Evolutionary conservation across 2,888 invertebrate species (phyloP), one percentile per base, ranked within the genome.

Genomic region (Eucriotettix oculatus): DNA sequence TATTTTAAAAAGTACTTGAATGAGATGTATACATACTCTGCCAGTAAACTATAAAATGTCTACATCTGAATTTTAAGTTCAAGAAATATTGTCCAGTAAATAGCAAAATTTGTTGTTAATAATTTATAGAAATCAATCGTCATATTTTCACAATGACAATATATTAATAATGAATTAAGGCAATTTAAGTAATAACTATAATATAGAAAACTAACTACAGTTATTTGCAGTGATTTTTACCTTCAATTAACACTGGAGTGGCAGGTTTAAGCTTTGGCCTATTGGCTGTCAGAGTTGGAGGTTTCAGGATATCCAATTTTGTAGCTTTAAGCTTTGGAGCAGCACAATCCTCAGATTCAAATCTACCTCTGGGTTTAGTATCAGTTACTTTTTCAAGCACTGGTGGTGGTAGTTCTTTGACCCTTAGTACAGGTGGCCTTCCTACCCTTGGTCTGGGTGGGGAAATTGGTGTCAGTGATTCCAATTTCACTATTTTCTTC

Each of bases 221-320:
- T 29, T 29, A 5, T 29, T 5, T 29, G 29, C 29, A 29, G 29
- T 29, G 29, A 5, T 5, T 29, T 29, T 29, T 29, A 29, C 29
- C 29, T 29, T 29, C 29, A 29, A 7, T 29, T 29, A 29, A 7
- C 29, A 29, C 29, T 29, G 29, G 29, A 29, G 48, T n/a, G 2
- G n/a, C 48, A 48, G 48, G 48, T 12, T n/a, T 12, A 14, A 48
- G 48, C n/a, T 48, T 48, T 48, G 48, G 48, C 48, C 58, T 61
- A 53, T 63, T 64, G 54, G 73, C 70, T 58, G 71, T 72, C 29
- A 76, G 65, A 11, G 71, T 72, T 10, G 75, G 73, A 9, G 76
- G 75, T 68, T 72, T 74, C 52, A 74, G 61, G 17, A 75, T 66
- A 42, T 74, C 73, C 1, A 61, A 61, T 43, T 63, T 63, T 3